Conservation (phyloP, 2,113 vertebrate species). For the Dicentrarchus labrax region DNA sequence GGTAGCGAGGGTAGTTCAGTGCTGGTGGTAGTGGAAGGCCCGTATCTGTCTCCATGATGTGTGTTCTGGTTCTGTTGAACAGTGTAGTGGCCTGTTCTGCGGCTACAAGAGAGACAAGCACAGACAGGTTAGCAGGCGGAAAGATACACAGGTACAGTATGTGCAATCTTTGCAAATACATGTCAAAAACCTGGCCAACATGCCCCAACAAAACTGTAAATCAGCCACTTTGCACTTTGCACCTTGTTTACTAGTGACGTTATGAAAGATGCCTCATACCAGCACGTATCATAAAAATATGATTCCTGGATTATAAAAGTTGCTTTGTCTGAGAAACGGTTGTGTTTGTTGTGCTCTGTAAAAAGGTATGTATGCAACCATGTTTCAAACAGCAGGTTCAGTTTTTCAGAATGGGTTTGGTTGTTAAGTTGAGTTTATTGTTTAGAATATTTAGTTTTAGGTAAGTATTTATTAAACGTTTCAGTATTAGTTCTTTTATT, state of each 20-base stretch:
- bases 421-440: too few species aligned
- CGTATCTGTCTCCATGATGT: slow-evolving; percentile 46
- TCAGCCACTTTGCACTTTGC: slow-evolving; percentile 18
- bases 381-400: neutral
- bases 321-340: neutral
- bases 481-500: too few species aligned
- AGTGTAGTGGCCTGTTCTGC: slow-evolving; percentile 71
- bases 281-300: slow-evolving; percentile 20
- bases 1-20: neutral
- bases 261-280: neutral
- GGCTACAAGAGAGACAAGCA: slow-evolving; percentile 50
- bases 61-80: slow-evolving; percentile 66
- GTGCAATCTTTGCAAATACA: neutral
- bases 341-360: neutral
- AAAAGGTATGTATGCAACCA: neutral
- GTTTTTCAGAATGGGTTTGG: too few species aligned
- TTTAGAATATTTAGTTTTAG: too few species aligned
- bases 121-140: neutral
- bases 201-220: neutral
- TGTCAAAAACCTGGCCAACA: neutral
- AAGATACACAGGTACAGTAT: neutral
- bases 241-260: slow-evolving; percentile 11
- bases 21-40: neutral
- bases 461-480: too few species aligned
- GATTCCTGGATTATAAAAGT: neutral